Percentiles rank a stretch among this genome's conserved stretches.
These are phyloP conservation scores for Temnothorax nylanderi DNA, from an alignment of 1,140 invertebrate genomes.

Conservation along the genomic window DNA sequence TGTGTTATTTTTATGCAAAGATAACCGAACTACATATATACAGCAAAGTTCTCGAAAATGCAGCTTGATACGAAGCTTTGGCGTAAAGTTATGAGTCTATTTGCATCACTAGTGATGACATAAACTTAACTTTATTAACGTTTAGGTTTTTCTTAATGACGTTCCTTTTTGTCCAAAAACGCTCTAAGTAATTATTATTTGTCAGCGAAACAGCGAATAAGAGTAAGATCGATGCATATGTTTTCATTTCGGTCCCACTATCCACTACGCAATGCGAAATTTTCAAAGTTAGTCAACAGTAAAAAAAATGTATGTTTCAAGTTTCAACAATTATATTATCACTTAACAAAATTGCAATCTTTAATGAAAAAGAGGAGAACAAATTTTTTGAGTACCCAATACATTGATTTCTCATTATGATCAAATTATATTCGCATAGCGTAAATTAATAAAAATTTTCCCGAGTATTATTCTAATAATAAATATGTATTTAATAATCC, in stretches of 20 bases:
- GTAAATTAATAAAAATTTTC: not conserved
- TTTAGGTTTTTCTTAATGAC: not conserved
- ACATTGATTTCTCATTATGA: not conserved
- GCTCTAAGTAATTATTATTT: not conserved
- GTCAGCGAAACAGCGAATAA: not conserved
- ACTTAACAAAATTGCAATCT: not conserved
- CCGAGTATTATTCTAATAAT: not conserved
- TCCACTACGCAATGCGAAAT: not conserved
- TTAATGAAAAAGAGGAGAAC: not conserved
- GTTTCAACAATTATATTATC: not conserved
- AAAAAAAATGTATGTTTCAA: not conserved
- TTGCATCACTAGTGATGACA: not conserved
- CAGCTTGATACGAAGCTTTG: not conserved
- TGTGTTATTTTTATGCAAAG: constrained; percentile 33
- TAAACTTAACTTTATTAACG: constrained; percentile 17
- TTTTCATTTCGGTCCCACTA: not conserved
- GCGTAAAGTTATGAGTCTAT: constrained; percentile 4
- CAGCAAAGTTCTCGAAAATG: not conserved
- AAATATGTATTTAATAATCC: not conserved
- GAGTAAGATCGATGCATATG: not conserved
- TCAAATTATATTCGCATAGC: not conserved
- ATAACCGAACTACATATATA: not conserved
- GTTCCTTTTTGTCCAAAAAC: not conserved
- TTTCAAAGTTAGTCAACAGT: not conserved
- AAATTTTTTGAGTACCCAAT: not conserved